Percentiles rank a stretch among this genome's conserved stretches.
phyloP scores from a whole-genome alignment of 2,888 invertebrate genomes.

The Seira ritae region DNA sequence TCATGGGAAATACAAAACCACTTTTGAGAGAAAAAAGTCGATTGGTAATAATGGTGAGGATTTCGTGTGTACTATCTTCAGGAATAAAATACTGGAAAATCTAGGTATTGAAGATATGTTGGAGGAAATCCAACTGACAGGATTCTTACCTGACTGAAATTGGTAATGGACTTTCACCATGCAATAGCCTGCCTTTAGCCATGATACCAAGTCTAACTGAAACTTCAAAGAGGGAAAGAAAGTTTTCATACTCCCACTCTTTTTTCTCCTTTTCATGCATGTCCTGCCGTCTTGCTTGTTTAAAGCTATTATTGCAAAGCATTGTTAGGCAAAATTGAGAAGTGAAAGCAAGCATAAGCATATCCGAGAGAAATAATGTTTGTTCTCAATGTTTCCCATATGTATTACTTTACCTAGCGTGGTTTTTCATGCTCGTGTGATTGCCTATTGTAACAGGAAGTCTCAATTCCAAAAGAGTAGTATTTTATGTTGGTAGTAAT shows the following conservation, averaged over 20 bases:
- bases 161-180: not conserved
- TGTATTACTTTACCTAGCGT: not conserved
- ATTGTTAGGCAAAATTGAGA: not conserved
- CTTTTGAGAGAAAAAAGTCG: not conserved
- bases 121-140: not conserved
- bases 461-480: not conserved
- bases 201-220: not conserved
- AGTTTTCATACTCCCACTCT: not conserved
- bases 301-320: not conserved
- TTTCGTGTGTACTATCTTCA: not conserved
- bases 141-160: conserved; percentile 1
- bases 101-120: no score
- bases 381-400: not conserved
- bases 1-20: not conserved
- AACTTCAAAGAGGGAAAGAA: not conserved
- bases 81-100: not conserved
- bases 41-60: not conserved
- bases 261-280: no score
- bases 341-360: not conserved
- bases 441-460: conserved; percentile 1
- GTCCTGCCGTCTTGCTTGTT: not conserved
- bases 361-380: not conserved
- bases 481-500: not conserved
- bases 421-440: not conserved
- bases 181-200: not conserved